Evolutionary conservation across 1,140 invertebrate species (phyloP), one percentile per base, ranked within the genome.

Genomic region (Macrotrachela quadricornifera): DNA sequence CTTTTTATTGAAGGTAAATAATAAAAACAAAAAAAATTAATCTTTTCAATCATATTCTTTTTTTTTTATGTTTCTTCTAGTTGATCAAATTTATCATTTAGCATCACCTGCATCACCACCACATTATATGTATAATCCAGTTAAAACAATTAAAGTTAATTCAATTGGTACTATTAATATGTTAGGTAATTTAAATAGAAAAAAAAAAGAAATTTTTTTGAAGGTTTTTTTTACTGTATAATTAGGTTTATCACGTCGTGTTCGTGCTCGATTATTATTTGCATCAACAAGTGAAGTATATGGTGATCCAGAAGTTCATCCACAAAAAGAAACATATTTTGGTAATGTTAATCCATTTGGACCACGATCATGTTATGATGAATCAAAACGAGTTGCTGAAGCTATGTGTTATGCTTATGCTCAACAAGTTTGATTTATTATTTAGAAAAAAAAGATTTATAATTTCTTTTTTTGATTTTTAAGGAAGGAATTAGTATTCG

Each of bases 131-230:
- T 81, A 86, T 61, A 99, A 99, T 76, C 92, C 92, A 39, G 91
- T 99, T 0, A 97, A 99, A 73, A 99, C 94, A 16, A 90, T 99
- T 53, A 99, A 99, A 70, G 97, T 92, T 1, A 99, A 97, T 68
- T 94, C 90, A 15, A 75, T 99, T 58, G 91, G 91, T 1, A 97
- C 94, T n/a, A 95, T 97, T 58, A 99, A 99, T 73, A 85, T 99
- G 21, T 30, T 97, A 58, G n/a, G n/a, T n/a, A n/a, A n/a, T n/a
- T n/a, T n/a, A n/a, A n/a, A n/a, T n/a, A n/a, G n/a, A n/a, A n/a
- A n/a, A n/a, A n/a, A n/a, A n/a, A n/a, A n/a, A n/a, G n/a, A n/a
- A n/a, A n/a, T n/a, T n/a, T n/a, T n/a, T n/a, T n/a, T n/a, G n/a
- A n/a, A n/a, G n/a, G n/a, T n/a, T n/a, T n/a, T n/a, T n/a, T n/a